Percentiles rank a stretch among this genome's conserved stretches.
phyloP scores from a whole-genome alignment of 2,113 vertebrate species.

The Motacilla tschutschensis region DNA sequence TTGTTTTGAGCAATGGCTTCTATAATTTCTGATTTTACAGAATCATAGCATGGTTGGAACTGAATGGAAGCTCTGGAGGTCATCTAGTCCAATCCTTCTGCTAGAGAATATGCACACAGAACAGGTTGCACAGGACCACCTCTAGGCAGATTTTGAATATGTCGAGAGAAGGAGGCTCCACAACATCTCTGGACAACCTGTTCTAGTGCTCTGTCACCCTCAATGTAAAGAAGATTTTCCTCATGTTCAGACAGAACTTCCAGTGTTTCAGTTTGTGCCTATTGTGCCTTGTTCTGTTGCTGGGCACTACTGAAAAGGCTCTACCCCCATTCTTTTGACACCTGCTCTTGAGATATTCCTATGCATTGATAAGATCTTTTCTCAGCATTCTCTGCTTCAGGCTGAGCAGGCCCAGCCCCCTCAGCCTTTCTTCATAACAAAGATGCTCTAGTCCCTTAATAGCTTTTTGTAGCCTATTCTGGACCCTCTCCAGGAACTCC shows the following conservation, averaged over 20 bases:
- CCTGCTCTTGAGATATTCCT: background rate
- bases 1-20: background rate
- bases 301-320: background rate
- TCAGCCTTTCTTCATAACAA: background rate
- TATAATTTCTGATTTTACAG: background rate
- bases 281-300: background rate
- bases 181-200: background rate
- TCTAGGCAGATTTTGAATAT: background rate
- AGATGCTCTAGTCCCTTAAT: background rate
- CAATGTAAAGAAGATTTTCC: background rate
- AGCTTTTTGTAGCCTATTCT: background rate
- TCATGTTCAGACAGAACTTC: background rate
- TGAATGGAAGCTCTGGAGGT: background rate
- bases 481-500: background rate
- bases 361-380: background rate
- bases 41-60: background rate
- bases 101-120: background rate
- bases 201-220: background rate
- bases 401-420: background rate
- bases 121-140: background rate
- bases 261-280: background rate
- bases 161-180: background rate
- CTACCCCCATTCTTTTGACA: background rate
- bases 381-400: background rate
- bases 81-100: background rate